These are phyloP conservation scores for Orchesella flavescens DNA, from an alignment of 2,888 invertebrate species.

Conservation along the genomic window DNA sequence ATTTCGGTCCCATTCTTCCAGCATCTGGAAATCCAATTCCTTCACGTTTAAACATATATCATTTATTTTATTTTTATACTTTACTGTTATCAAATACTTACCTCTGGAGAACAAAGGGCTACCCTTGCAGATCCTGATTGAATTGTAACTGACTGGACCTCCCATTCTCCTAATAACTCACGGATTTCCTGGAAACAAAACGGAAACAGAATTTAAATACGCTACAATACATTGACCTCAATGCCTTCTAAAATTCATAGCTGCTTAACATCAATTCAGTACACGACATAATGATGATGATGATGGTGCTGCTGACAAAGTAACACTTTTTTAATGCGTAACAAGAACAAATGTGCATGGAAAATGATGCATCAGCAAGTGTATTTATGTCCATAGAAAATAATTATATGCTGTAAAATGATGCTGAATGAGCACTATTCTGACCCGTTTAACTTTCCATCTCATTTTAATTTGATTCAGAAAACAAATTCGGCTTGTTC, in stretches of 20 bases:
- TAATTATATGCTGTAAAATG: too few species aligned
- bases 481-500: too few species aligned
- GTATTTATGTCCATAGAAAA: not conserved
- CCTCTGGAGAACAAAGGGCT: conserved; percentile 74
- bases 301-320: not conserved
- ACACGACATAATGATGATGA: not conserved
- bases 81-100: conserved; percentile 22
- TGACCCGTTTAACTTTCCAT: too few species aligned
- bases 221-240: not conserved
- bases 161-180: conserved; percentile 73
- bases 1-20: conserved; percentile 75
- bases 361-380: not conserved
- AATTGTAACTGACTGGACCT: conserved; percentile 73
- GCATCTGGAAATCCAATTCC: conserved; percentile 67
- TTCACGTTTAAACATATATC: not conserved
- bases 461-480: too few species aligned
- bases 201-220: not conserved
- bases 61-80: not conserved
- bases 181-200: conserved; percentile 73
- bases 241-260: too few species aligned
- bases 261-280: too few species aligned
- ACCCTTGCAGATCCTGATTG: conserved; percentile 73
- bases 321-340: not conserved
- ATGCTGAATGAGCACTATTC: too few species aligned
- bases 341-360: not conserved